Evolutionary conservation across 2,888 invertebrate genomes (phyloP), one percentile per base, ranked within the genome.

Genomic region (Apomyelois bistriatella): DNA sequence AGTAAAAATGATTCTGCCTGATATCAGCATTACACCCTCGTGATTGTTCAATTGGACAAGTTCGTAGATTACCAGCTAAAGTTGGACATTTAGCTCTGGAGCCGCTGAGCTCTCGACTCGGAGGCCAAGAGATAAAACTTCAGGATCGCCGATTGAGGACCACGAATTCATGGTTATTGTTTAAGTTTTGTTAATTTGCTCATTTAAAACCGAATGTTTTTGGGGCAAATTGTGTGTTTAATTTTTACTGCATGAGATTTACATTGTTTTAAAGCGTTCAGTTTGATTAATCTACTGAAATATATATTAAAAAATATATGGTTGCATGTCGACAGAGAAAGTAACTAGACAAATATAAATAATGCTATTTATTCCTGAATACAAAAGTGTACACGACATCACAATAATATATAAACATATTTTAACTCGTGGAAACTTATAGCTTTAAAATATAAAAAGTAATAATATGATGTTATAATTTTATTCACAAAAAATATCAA

Each of bases 41-140:
- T 56, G 60, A 60, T 62, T 61, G 58, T 66, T 54, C 64, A 60
- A 66, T 61, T 62, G 61, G 59, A 30, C 53, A 68, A 68, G 60
- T 68, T 68, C 50, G 60, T 54, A 66, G 58, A 68, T 68, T 66
- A 65, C 56, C 57, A 57, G 53, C 38, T 54, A 54, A 50, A 58
- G 57, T 55, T 57, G 49, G 48, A 47, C 41, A 55, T 57, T 57
- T 49, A 42, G 51, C 54, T 53, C 52, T 53, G 46, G 32, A 46
- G 15, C 8, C 9, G 6, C 32, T 6, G 32, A 28, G 42, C 28
- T 51, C 38, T 41, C 50, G 16, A 15, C 32, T 13, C 46, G 15
- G 15, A 40, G 52, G 37, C 51, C 56, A 58, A 32, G 30, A 54
- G 59, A 60, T 61, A 60, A 60, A 61, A 61, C 47, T 62, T 62